Conservation (phyloP, 2,888 invertebrate species). For the Galerucella pusilla region DNA sequence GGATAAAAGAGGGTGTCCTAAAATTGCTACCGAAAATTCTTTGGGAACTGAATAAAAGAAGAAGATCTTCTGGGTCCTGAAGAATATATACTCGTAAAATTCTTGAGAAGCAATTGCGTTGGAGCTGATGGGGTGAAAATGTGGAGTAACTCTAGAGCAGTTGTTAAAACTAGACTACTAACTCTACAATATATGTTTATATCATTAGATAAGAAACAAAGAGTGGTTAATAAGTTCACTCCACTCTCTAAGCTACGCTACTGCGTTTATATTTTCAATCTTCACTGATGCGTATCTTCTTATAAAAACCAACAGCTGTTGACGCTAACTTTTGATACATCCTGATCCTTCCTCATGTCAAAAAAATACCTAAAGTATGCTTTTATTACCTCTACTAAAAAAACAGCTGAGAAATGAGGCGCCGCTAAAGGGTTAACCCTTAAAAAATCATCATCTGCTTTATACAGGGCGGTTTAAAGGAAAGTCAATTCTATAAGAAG, state of each 20-base stretch:
- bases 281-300: slow-evolving; percentile 28
- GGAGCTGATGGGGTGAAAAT: too few relatives aligned
- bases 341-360: slow-evolving; percentile 38
- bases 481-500: background rate
- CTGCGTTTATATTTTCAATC: slow-evolving; percentile 35
- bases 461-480: slow-evolving; percentile 23
- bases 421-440: slow-evolving; percentile 31
- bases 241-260: slow-evolving; percentile 4
- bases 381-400: slow-evolving; percentile 36
- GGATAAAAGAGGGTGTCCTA: too few relatives aligned
- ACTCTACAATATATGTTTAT: background rate
- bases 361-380: slow-evolving; percentile 34
- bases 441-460: slow-evolving; percentile 30
- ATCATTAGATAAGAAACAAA: background rate
- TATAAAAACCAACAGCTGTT: slow-evolving; percentile 40
- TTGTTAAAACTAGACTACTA: too few relatives aligned
- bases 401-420: slow-evolving; percentile 39
- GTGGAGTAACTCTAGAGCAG: too few relatives aligned
- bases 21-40: too few relatives aligned
- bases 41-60: too few relatives aligned
- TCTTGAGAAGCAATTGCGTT: too few relatives aligned
- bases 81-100: too few relatives aligned
- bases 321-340: slow-evolving; percentile 39
- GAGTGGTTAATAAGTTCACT: background rate
- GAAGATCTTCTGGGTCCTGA: too few relatives aligned